phyloP scores from a whole-genome alignment of 2,888 invertebrate species.

The Eurytoma californica region DNA sequence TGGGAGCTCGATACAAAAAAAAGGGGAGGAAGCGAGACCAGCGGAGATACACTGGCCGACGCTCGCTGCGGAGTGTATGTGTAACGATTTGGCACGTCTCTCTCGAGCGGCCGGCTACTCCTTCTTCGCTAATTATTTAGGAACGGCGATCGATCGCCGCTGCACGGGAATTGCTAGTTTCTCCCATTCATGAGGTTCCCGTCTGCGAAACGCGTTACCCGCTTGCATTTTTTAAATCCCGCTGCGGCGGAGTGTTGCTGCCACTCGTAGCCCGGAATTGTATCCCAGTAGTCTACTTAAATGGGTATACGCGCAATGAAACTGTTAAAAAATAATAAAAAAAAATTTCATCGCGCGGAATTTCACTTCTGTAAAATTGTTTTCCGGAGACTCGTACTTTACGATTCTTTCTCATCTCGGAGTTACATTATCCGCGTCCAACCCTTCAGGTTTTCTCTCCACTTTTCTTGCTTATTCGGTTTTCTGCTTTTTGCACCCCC shows the following conservation, averaged over 20 bases:
- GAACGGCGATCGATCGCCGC: constrained; percentile 57
- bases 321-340: constrained; percentile 8
- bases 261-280: too few relatives aligned
- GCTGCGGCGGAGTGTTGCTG: background rate
- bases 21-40: constrained; percentile 36
- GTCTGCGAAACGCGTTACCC: background rate
- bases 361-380: constrained; percentile 28
- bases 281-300: too few relatives aligned
- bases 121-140: constrained; percentile 35
- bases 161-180: constrained; percentile 18
- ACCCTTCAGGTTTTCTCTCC: constrained; percentile 27
- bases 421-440: constrained; percentile 7
- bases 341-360: constrained; percentile 11
- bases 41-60: background rate
- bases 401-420: constrained; percentile 10
- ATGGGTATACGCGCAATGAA: background rate
- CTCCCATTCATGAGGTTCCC: constrained; percentile 10
- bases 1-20: constrained; percentile 61
- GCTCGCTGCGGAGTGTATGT: background rate
- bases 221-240: constrained; percentile 12
- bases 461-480: constrained; percentile 28
- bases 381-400: background rate
- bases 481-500: constrained; percentile 32
- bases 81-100: constrained; percentile 11
- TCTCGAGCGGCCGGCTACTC: constrained; percentile 39